These are phyloP conservation scores for Siniperca chuatsi DNA, from an alignment of 2,113 vertebrate genomes.

Conservation along the genomic window DNA sequence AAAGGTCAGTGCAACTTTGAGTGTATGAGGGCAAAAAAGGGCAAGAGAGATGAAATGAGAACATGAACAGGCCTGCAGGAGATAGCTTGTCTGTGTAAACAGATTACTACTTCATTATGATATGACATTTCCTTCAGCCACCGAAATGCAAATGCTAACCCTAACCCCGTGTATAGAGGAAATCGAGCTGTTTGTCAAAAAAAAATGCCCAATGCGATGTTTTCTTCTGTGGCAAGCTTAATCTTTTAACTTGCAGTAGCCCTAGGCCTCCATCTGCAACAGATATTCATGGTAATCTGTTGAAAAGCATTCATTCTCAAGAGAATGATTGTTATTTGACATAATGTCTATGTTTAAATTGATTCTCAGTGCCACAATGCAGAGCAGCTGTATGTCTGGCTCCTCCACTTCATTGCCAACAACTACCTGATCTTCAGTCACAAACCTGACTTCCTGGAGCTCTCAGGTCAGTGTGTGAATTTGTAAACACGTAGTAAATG, in stretches of 20 bases:
- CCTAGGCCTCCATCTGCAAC: not conserved
- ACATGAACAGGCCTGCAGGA: not conserved
- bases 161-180: not conserved
- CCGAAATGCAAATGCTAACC: not conserved
- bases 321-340: not conserved
- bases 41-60: not conserved
- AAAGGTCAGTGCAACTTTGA: constrained; percentile 85
- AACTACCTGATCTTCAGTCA: constrained; percentile 99
- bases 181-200: not conserved
- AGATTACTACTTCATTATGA: not conserved
- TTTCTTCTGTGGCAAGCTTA: constrained; percentile 9
- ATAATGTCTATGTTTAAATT: constrained; percentile 4
- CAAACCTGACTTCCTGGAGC: constrained; percentile 97
- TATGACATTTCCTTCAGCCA: not conserved
- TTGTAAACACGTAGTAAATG: not conserved
- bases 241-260: constrained; percentile 1
- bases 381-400: constrained; percentile 95
- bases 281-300: not conserved
- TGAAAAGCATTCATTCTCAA: not conserved
- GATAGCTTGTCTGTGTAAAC: not conserved
- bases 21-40: not conserved
- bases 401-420: constrained; percentile 98
- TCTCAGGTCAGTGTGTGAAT: constrained; percentile 89
- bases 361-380: constrained; percentile 93
- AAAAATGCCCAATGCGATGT: not conserved